Evolutionary conservation across 2,113 vertebrate genomes (phyloP).

Genomic region (Campylomormyrus numenius): DNA sequence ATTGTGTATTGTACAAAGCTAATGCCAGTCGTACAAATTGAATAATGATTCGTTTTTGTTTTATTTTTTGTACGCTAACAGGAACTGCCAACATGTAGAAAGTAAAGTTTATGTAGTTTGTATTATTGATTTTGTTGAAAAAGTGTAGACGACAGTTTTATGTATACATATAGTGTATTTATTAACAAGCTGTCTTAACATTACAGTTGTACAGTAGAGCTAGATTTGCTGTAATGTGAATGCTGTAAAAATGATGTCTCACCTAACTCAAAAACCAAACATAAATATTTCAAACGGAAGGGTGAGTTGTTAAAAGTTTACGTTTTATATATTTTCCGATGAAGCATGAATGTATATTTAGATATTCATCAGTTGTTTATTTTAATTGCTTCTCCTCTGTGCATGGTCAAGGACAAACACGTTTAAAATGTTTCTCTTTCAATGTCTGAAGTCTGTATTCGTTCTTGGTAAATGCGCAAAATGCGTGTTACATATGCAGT

Average conservation of each 20-base stretch:
- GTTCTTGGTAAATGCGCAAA: neutral
- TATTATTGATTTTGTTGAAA: conserved; percentile 7
- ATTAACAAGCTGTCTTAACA: conserved; percentile 6
- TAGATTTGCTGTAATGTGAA: conserved; percentile 11
- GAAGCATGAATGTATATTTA: conserved; percentile 18
- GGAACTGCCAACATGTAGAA: conserved; percentile 4
- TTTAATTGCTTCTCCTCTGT: neutral
- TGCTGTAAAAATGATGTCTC: conserved; percentile 14
- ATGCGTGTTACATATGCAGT: neutral
- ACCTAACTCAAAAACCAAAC: conserved; percentile 1
- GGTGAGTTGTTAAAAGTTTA: conserved; percentile 3
- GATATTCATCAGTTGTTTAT: neutral
- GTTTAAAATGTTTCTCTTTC: too few relatives aligned
- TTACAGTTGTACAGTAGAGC: conserved; percentile 13
- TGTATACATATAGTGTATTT: conserved; percentile 12
- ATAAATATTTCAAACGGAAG: neutral
- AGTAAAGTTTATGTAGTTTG: neutral
- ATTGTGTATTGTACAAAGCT: conserved; percentile 8
- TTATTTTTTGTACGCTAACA: conserved; percentile 13
- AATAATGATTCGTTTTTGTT: neutral
- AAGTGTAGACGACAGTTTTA: conserved; percentile 5
- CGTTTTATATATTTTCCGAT: conserved; percentile 17
- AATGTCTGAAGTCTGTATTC: neutral
- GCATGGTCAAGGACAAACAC: neutral
- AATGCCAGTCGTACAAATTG: conserved; percentile 6